Evolutionary conservation across 2,888 invertebrate genomes (phyloP).

Genomic region (Rhagonycha fulva): DNA sequence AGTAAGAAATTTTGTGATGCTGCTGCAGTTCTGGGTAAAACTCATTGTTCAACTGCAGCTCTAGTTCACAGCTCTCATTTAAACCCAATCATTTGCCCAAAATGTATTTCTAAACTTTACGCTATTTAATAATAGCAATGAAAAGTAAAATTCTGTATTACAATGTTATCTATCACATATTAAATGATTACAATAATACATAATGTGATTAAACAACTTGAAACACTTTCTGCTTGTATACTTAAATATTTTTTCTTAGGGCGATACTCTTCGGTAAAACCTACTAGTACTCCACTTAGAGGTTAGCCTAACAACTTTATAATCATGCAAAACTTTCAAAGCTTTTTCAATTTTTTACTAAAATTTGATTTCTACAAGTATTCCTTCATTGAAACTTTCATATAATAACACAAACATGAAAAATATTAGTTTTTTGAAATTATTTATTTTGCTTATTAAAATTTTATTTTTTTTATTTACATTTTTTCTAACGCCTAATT

Average conservation of each 20-base stretch:
- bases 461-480: slow-evolving; percentile 37
- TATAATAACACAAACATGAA: not conserved
- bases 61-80: not conserved
- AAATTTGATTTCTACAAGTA: not conserved
- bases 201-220: not conserved
- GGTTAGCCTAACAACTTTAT: slow-evolving; percentile 43
- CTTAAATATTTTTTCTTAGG: slow-evolving; percentile 43
- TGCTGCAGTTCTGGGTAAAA: too few species aligned
- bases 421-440: not conserved
- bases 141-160: not conserved
- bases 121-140: not conserved
- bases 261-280: slow-evolving; percentile 52
- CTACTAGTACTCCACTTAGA: slow-evolving; percentile 49
- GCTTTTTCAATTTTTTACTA: slow-evolving; percentile 46
- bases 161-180: not conserved
- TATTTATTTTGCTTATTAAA: not conserved
- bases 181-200: not conserved
- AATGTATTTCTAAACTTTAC: not conserved
- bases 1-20: too few species aligned
- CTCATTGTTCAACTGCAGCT: too few species aligned
- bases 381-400: not conserved
- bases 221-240: not conserved
- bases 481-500: slow-evolving; percentile 19
- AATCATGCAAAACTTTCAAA: slow-evolving; percentile 62
- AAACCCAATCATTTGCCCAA: not conserved